Evolutionary conservation across 2,888 invertebrate species (phyloP), one percentile per base, ranked within the genome.

Genomic region (Drosophila formosana): DNA sequence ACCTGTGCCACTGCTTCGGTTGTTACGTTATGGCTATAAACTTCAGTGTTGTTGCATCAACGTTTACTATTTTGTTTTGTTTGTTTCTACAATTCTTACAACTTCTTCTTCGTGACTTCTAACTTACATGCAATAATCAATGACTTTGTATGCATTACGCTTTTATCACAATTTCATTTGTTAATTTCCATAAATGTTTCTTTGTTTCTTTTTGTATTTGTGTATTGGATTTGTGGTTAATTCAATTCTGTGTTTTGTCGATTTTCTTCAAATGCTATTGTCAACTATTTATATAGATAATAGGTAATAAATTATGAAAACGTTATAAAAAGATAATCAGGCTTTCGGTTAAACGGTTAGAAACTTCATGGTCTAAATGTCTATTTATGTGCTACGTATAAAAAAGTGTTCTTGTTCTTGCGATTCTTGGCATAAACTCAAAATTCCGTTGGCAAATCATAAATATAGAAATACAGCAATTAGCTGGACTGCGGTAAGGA

Each of bases 141-240:
- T 85, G 82, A 85, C 86, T 82, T 81, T 83, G 84, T 79, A 71
- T 83, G 69, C 75, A 78, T 73, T 78, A 73, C 66, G 78, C 64
- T 61, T 66, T 70, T 88, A 85, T 85, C 88, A 85, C 85, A 88
- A 81, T 80, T 85, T 72, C 74, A 84, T 78, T 88, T 80, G 60
- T 68, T 82, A 68, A 67, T 80, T 82, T 75, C 51, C 75, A 75
- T 70, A 78, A 11, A 37, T 46, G 18, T 61, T 57, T 34, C 18
- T 34, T 34, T 60, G 41, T 64, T 62, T 45, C n/a, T 50, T 9
- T 68, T 56, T 43, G 41, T 34, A 34, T 50, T 23, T 45, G 13
- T 49, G 50, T 23, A 5, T 50, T 30, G 30, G 23, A 11, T 30
- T 30, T 47, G 30, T 18, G 18, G 18, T 61, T 52, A 23, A 51